phyloP scores from a whole-genome alignment of 2,113 vertebrate species.

The Pachypanchax playfairii region DNA sequence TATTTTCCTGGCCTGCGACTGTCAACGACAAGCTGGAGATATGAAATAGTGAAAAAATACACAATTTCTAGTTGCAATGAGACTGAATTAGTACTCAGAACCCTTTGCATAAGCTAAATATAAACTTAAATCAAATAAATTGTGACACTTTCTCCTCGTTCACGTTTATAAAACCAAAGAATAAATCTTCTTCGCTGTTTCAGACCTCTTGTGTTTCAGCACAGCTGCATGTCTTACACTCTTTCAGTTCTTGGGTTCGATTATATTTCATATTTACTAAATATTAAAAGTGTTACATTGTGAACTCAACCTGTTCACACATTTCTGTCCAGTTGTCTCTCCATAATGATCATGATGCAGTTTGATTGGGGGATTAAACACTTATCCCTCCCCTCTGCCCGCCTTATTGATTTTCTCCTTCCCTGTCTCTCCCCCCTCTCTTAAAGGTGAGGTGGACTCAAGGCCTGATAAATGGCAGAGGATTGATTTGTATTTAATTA shows the following conservation, averaged over 20 bases:
- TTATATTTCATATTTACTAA: neutral
- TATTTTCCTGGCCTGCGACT: too few species aligned
- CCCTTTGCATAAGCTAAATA: too few species aligned
- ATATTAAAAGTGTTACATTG: constrained; percentile 30
- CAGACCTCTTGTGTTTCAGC: too few species aligned
- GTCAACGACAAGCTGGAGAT: too few species aligned
- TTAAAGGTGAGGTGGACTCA: constrained; percentile 76
- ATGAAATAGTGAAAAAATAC: too few species aligned
- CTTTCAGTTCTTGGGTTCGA: neutral
- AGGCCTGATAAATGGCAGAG: constrained; percentile 87
- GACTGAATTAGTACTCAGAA: too few species aligned
- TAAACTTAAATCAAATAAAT: too few species aligned
- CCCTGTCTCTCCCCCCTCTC: constrained; percentile 27
- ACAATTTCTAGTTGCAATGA: too few species aligned
- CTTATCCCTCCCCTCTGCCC: constrained; percentile 71
- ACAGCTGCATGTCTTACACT: neutral
- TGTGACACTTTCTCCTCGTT: too few species aligned
- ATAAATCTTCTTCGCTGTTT: too few species aligned
- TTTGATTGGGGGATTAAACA: constrained; percentile 80
- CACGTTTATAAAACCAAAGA: too few species aligned
- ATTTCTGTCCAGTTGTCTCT: constrained; percentile 66
- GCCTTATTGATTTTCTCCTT: constrained; percentile 70
- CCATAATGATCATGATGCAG: constrained; percentile 73
- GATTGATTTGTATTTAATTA: constrained; percentile 99
- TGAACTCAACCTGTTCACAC: constrained; percentile 49